A percentile compares a stretch with the other conserved stretches of the same genome.
phyloP scores from a whole-genome alignment of 2,888 invertebrate species.

The Caenorhabditis parvicauda region DNA sequence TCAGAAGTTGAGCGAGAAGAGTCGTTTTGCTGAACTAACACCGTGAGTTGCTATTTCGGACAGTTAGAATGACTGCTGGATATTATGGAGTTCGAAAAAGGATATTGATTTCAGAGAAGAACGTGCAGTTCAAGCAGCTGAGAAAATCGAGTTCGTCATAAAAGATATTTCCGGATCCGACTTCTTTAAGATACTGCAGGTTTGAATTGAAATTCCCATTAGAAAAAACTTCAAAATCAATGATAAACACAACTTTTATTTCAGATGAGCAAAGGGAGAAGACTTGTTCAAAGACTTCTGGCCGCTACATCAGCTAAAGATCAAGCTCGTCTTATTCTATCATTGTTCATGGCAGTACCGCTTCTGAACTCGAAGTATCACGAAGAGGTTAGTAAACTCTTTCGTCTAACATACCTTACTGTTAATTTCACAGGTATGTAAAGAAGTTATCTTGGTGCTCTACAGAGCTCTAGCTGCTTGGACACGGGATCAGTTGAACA shows the following conservation, averaged over 20 bases:
- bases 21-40: conserved; percentile 10
- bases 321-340: conserved; percentile 15
- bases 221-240: too few relatives aligned
- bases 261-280: conserved; percentile 33
- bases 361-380: conserved; percentile 18
- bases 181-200: conserved; percentile 11
- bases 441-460: conserved; percentile 1
- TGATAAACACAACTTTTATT: conserved; percentile 1
- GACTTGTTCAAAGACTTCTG: conserved; percentile 17
- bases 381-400: conserved; percentile 16
- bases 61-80: too few relatives aligned
- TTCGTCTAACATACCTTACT: too few relatives aligned
- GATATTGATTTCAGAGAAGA: conserved; percentile 19
- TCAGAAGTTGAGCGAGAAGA: conserved; percentile 2
- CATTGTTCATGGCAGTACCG: conserved; percentile 14
- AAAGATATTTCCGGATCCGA: conserved; percentile 33
- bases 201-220: not conserved
- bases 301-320: conserved; percentile 20
- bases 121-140: conserved; percentile 11
- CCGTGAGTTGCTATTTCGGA: too few relatives aligned
- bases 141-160: conserved; percentile 13
- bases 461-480: conserved; percentile 11
- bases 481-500: conserved; percentile 18
- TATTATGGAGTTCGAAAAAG: too few relatives aligned
- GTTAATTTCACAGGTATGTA: not conserved